A percentile compares a stretch with the other conserved stretches of the same genome.
Evolutionary conservation across 2,113 vertebrate species (phyloP).

Genomic region (Hippopotamus amphibius): DNA sequence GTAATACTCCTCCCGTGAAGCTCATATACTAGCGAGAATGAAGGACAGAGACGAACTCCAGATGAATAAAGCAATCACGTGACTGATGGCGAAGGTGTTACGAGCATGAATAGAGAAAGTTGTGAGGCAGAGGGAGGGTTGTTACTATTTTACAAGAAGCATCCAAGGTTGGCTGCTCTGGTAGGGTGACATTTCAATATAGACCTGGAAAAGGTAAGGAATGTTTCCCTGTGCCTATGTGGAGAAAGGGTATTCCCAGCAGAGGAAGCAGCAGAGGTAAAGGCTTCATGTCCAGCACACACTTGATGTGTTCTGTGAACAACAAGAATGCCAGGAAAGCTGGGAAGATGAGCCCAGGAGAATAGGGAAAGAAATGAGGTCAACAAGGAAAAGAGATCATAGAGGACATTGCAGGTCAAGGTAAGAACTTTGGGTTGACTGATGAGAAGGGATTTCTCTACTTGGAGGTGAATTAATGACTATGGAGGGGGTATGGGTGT

Average conservation of each 20-base stretch:
- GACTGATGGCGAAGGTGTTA: neutral
- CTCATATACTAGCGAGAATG: neutral
- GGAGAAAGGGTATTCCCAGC: neutral
- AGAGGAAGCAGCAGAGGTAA: neutral
- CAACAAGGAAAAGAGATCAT: neutral
- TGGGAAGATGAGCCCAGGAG: neutral
- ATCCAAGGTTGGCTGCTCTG: neutral
- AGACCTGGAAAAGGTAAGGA: neutral
- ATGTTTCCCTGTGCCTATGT: neutral
- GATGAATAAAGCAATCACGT: neutral
- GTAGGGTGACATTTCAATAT: neutral
- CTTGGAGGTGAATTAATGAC: neutral
- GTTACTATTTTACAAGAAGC: neutral
- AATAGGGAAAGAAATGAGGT: neutral
- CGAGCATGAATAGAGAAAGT: neutral
- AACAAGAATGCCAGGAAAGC: neutral
- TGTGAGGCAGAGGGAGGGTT: neutral
- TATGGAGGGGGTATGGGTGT: fast-evolving
- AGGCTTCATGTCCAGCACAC: neutral
- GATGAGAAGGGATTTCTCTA: neutral
- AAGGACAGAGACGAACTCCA: neutral
- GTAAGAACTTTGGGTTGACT: neutral
- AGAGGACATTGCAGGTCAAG: neutral
- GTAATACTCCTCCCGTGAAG: neutral
- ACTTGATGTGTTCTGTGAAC: neutral